These are phyloP conservation scores for Apodemia zela DNA, from an alignment of 2,888 invertebrate species.

Conservation along the genomic window DNA sequence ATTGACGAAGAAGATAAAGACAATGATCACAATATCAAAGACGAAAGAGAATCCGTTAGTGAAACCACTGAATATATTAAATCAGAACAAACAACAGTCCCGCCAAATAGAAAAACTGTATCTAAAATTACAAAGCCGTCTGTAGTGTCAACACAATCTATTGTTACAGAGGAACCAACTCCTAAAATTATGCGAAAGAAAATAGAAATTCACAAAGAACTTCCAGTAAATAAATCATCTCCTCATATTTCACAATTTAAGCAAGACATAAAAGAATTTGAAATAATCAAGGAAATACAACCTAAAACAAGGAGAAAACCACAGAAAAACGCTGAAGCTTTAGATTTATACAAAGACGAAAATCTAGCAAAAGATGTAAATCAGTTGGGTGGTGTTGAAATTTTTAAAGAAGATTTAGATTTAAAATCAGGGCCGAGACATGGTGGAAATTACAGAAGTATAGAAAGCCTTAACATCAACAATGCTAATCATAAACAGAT, in stretches of 20 bases:
- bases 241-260: constrained; percentile 62
- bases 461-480: constrained; percentile 36
- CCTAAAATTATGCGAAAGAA: constrained; percentile 58
- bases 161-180: constrained; percentile 41
- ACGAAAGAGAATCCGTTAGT: constrained; percentile 31
- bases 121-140: constrained; percentile 56
- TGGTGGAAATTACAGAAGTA: constrained; percentile 68
- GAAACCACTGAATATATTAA: constrained; percentile 23
- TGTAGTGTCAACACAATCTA: constrained; percentile 45
- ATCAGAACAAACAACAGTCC: constrained; percentile 45
- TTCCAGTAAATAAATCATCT: constrained; percentile 54
- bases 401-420: constrained; percentile 59
- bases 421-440: constrained; percentile 58
- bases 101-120: constrained; percentile 57
- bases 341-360: constrained; percentile 66
- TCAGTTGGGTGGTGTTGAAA: constrained; percentile 64
- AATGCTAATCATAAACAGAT: constrained; percentile 15
- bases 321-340: constrained; percentile 48
- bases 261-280: constrained; percentile 67
- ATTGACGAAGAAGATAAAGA: constrained; percentile 36
- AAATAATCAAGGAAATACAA: constrained; percentile 64
- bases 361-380: constrained; percentile 66
- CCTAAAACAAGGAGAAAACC: constrained; percentile 40
- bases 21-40: constrained; percentile 34
- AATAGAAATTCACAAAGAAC: constrained; percentile 66